These are phyloP conservation scores for Poecilia picta DNA, from an alignment of 2,797 vertebrate genomes.

Conservation along the genomic window DNA sequence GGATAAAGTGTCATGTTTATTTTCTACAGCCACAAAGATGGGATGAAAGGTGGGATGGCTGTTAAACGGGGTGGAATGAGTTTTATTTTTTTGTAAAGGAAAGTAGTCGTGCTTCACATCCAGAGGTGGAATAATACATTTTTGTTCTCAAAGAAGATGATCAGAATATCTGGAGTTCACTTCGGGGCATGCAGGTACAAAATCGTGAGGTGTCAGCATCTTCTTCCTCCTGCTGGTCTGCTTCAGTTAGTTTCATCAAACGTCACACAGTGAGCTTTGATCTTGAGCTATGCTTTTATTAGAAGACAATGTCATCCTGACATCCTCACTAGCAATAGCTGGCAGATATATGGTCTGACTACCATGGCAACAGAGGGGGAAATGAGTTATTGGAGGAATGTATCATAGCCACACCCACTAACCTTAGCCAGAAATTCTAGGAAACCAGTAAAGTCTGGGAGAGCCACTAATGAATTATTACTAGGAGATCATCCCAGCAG, in stretches of 20 bases:
- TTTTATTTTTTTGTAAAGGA: background rate
- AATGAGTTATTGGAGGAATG: slow-evolving; percentile 31
- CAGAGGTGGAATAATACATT: background rate
- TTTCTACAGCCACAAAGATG: background rate
- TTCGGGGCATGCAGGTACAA: background rate
- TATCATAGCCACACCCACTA: slow-evolving; percentile 34
- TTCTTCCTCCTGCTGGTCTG: slow-evolving; percentile 1
- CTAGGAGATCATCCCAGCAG: slow-evolving; percentile 11
- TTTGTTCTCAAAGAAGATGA: background rate
- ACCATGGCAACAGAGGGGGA: slow-evolving; percentile 72
- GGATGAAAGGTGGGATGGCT: background rate
- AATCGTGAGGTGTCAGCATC: background rate
- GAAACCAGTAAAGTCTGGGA: slow-evolving; percentile 32
- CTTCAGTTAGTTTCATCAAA: background rate
- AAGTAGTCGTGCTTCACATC: background rate
- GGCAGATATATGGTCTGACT: slow-evolving; percentile 46
- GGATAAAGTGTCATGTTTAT: slow-evolving; percentile 19
- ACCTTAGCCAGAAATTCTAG: slow-evolving; percentile 40
- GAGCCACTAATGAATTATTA: slow-evolving; percentile 49
- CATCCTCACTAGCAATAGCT: slow-evolving; percentile 52
- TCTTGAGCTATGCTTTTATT: slow-evolving; percentile 27
- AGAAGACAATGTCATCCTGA: slow-evolving; percentile 30
- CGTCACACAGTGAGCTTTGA: background rate
- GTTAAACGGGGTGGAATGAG: background rate
- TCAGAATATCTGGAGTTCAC: background rate